Evolutionary conservation across 1,140 invertebrate genomes (phyloP).

Genomic region (Scaptomyza pallida): DNA sequence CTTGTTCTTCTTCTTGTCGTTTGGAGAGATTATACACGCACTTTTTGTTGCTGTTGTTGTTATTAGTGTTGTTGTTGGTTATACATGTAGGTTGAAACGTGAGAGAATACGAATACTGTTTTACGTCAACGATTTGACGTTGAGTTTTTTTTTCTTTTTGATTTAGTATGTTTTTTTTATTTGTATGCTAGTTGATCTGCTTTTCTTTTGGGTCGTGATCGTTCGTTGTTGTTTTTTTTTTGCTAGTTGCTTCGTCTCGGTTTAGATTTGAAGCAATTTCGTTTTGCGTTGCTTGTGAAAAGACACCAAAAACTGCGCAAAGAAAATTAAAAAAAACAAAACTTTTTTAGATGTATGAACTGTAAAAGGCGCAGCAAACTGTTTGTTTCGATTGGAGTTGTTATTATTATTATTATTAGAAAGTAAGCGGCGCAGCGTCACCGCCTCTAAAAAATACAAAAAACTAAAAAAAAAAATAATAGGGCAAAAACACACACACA

Average conservation of each 20-base stretch:
- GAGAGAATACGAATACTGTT: slow-evolving; percentile 46
- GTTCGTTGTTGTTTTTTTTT: slow-evolving; percentile 24
- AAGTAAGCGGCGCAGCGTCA: slow-evolving; percentile 31
- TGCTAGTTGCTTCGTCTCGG: slow-evolving; percentile 30
- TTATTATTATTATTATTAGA: slow-evolving; percentile 14
- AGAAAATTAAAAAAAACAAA: slow-evolving; percentile 10
- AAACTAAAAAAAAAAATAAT: slow-evolving; percentile 17
- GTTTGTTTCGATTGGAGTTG: slow-evolving; percentile 17
- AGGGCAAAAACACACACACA: slow-evolving; percentile 7
- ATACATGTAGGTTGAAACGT: slow-evolving; percentile 15
- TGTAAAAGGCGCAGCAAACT: slow-evolving; percentile 8
- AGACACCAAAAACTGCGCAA: slow-evolving; percentile 43
- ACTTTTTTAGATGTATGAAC: slow-evolving; percentile 14
- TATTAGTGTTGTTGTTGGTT: slow-evolving; percentile 33
- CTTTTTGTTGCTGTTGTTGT: slow-evolving; percentile 27
- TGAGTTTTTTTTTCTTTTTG: slow-evolving; percentile 32
- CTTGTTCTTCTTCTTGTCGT: slow-evolving; percentile 6
- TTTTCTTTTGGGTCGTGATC: slow-evolving; percentile 22
- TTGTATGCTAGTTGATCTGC: slow-evolving; percentile 5
- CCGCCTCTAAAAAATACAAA: slow-evolving; percentile 29
- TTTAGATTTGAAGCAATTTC: slow-evolving; percentile 40
- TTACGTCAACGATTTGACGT: slow-evolving; percentile 42
- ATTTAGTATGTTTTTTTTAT: background rate
- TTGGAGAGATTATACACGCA: slow-evolving; percentile 33
- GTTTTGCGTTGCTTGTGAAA: slow-evolving; percentile 35